Evolutionary conservation across 1,140 invertebrate species (phyloP).

Genomic region (Euura saliciscinereae): DNA sequence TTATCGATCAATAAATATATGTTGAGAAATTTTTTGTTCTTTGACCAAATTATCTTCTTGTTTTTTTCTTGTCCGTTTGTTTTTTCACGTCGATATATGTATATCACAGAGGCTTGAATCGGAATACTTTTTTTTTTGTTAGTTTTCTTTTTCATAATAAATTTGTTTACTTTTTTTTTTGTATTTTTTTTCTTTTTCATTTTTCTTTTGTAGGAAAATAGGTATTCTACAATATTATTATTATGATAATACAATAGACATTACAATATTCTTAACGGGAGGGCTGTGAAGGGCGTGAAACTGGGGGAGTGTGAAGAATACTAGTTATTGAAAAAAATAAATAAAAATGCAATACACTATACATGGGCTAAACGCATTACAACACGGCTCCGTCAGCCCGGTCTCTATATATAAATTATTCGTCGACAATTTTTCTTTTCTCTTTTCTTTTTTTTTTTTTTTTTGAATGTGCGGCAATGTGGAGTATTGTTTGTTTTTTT

Average conservation of each 20-base stretch:
- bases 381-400: slow-evolving; percentile 53
- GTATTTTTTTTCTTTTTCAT: slow-evolving; percentile 31
- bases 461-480: slow-evolving; percentile 54
- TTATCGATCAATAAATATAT: slow-evolving; percentile 48
- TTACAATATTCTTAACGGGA: slow-evolving; percentile 38
- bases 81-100: slow-evolving; percentile 29
- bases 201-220: slow-evolving; percentile 55
- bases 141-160: neutral
- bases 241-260: slow-evolving; percentile 47
- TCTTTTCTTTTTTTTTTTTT: slow-evolving; percentile 32
- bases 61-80: neutral
- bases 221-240: slow-evolving; percentile 48
- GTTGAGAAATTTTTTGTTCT: slow-evolving; percentile 37
- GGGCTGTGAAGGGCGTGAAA: neutral
- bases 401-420: slow-evolving; percentile 50
- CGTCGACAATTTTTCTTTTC: slow-evolving; percentile 27
- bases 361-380: slow-evolving; percentile 59
- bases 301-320: too few species aligned
- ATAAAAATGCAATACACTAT: slow-evolving; percentile 60
- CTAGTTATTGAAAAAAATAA: slow-evolving; percentile 26
- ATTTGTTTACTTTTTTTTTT: neutral
- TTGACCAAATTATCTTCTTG: slow-evolving; percentile 42
- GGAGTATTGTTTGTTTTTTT: slow-evolving; percentile 52
- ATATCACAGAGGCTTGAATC: slow-evolving; percentile 59
- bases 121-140: slow-evolving; percentile 42